These are phyloP conservation scores for Alethe castanea DNA, from an alignment of 2,113 vertebrate species.

Conservation along the genomic window DNA sequence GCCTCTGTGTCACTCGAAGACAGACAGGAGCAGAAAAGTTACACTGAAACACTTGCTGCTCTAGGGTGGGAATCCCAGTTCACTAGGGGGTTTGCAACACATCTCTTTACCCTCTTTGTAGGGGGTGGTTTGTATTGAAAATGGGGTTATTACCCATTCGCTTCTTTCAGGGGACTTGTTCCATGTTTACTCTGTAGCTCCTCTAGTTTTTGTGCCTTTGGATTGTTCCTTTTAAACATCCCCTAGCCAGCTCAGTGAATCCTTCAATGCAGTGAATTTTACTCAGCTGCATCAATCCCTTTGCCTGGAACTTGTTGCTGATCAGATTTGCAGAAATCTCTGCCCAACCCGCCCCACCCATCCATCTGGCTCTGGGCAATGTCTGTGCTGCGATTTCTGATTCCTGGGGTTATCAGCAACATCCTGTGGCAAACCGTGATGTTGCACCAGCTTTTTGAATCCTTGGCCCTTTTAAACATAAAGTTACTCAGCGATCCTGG, in stretches of 20 bases:
- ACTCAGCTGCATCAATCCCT: background rate
- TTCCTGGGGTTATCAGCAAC: background rate
- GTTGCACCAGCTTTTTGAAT: background rate
- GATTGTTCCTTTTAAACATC: background rate
- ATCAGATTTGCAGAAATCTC: background rate
- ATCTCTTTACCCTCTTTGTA: background rate
- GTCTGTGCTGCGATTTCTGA: background rate
- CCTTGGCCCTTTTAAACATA: background rate
- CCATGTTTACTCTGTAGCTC: background rate
- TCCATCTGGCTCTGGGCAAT: background rate
- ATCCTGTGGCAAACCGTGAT: too few relatives aligned
- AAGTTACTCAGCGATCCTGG: fast-evolving
- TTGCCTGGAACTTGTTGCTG: background rate
- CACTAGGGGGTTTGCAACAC: fast-evolving
- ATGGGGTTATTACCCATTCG: background rate
- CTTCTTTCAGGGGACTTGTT: background rate
- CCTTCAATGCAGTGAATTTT: background rate
- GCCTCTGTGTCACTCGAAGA: background rate
- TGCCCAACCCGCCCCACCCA: background rate
- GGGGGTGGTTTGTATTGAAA: background rate
- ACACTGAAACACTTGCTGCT: background rate
- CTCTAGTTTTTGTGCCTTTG: background rate
- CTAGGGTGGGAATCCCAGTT: background rate
- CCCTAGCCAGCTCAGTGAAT: background rate
- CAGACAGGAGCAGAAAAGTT: background rate